Evolutionary conservation across 2,888 invertebrate species (phyloP).

Genomic region (Eupeodes luniger): DNA sequence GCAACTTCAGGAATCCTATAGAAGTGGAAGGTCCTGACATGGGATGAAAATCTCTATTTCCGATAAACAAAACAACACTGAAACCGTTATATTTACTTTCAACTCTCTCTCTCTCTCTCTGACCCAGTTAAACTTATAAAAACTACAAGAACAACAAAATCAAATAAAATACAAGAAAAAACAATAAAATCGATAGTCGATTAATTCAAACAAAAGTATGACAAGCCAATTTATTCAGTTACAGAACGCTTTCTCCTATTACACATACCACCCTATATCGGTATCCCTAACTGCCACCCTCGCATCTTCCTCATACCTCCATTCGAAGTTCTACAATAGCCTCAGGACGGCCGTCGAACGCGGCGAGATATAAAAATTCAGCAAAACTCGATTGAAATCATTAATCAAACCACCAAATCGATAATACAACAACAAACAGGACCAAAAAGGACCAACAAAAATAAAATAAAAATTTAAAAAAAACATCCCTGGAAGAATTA

Average conservation of each 20-base stretch:
- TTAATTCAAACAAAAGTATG: conserved; percentile 64
- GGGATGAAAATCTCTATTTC: conserved; percentile 30
- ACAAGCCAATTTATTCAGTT: conserved; percentile 58
- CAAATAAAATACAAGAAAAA: neutral
- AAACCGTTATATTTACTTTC: conserved; percentile 9
- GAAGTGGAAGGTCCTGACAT: neutral
- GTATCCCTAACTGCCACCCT: neutral
- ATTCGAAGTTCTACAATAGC: conserved; percentile 33
- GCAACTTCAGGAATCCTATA: conserved; percentile 1
- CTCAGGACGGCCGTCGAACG: conserved; percentile 39
- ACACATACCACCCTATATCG: neutral
- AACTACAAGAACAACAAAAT: neutral
- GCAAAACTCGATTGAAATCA: conserved; percentile 47
- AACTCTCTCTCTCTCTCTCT: neutral
- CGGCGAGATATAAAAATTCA: conserved; percentile 25
- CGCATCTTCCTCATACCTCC: neutral
- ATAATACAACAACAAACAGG: conserved; percentile 38
- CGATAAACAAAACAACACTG: conserved; percentile 28
- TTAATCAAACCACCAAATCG: conserved; percentile 66
- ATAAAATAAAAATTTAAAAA: conserved; percentile 39
- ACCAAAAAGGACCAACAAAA: conserved; percentile 3
- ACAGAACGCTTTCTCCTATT: neutral
- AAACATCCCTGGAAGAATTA: conserved; percentile 4
- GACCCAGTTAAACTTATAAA: conserved; percentile 41
- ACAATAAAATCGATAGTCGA: conserved; percentile 60